A percentile compares a stretch with the other conserved stretches of the same genome.
Evolutionary conservation across 2,113 vertebrate genomes (phyloP).

Genomic region (Alexandromys fortis): DNA sequence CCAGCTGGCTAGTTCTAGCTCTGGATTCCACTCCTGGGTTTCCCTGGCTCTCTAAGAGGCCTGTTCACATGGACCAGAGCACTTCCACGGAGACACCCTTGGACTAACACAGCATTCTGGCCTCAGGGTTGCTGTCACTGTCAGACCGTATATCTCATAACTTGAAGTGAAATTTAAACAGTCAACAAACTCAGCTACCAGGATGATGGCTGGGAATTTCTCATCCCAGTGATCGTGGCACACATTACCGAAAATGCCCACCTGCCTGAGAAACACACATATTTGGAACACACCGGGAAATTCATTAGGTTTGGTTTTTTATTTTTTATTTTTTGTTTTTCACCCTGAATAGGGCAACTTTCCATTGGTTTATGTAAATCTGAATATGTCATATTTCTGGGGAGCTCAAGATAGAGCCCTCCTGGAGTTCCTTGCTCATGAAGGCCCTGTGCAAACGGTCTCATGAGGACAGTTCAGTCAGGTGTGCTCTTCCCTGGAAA

Average conservation of each 20-base stretch:
- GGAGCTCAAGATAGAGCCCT: constrained; percentile 23
- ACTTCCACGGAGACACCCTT: neutral
- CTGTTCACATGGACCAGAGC: neutral
- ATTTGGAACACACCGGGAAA: neutral
- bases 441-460: neutral
- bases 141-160: neutral
- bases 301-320: neutral
- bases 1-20: neutral
- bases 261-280: neutral
- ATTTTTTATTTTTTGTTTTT: neutral
- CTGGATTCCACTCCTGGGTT: neutral
- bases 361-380: neutral
- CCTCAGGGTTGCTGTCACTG: neutral
- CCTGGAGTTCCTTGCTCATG: neutral
- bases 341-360: neutral
- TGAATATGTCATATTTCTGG: neutral
- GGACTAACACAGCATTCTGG: neutral
- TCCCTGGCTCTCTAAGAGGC: neutral
- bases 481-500: neutral
- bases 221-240: neutral
- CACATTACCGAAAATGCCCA: neutral
- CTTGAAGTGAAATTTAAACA: constrained; percentile 49
- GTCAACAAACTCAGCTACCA: constrained; percentile 34
- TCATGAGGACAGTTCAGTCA: neutral
- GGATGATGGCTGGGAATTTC: neutral